phyloP scores from a whole-genome alignment of 2,797 vertebrate genomes.

The Cossypha dichroa region DNA sequence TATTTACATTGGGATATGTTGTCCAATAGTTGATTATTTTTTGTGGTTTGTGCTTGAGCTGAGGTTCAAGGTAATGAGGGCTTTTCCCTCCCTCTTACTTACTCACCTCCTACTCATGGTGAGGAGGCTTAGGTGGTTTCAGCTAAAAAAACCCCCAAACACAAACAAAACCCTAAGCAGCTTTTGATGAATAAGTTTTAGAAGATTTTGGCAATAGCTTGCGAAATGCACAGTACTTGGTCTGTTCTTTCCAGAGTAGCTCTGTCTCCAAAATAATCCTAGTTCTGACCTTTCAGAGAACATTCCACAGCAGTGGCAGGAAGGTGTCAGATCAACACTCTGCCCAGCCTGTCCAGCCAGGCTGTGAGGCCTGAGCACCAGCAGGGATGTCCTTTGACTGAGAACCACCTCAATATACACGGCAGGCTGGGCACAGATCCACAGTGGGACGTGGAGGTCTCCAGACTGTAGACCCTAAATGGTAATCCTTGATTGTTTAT shows the following conservation, averaged over 20 bases:
- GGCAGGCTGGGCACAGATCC: background rate
- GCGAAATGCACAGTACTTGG: background rate
- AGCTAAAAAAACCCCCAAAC: background rate
- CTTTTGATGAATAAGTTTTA: background rate
- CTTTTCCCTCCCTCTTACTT: background rate
- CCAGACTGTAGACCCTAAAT: background rate
- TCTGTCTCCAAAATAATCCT: background rate
- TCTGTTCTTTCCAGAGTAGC: background rate
- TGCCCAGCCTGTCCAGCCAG: background rate
- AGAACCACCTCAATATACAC: background rate
- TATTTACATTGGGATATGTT: slow-evolving; percentile 20
- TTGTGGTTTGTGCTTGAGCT: slow-evolving; percentile 44
- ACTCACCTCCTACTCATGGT: background rate
- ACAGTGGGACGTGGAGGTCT: background rate
- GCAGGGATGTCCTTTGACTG: background rate
- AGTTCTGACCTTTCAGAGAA: background rate
- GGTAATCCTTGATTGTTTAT: background rate
- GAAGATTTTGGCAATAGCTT: background rate
- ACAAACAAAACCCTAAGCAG: background rate
- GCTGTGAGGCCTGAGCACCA: background rate
- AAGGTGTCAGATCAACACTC: background rate
- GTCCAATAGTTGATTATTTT: slow-evolving; percentile 57
- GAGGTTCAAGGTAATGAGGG: background rate
- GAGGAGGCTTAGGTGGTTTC: background rate
- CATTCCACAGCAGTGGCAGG: background rate